Conservation (phyloP, 2,888 invertebrate genomes). For the Eupithecia insigniata region DNA sequence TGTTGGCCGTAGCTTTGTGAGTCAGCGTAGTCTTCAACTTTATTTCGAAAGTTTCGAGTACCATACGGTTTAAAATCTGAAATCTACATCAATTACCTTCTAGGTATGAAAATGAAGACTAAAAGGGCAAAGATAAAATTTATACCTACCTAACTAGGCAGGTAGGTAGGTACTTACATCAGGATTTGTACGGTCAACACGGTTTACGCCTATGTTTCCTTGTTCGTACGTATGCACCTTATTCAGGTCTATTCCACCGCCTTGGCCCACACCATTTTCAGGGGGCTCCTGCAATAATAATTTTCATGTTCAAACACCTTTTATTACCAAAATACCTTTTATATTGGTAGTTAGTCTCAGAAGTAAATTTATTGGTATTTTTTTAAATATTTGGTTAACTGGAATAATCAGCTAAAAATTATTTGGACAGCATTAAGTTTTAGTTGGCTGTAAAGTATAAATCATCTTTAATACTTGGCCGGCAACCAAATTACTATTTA, state of each 20-base stretch:
- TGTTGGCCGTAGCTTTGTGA: conserved; percentile 43
- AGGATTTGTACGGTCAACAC: conserved; percentile 38
- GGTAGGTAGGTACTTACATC: conserved; percentile 35
- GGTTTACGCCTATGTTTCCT: conserved; percentile 43
- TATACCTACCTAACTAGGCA: background rate
- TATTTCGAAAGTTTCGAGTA: conserved; percentile 49
- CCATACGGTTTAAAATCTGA: conserved; percentile 50
- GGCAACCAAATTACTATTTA: too few relatives aligned
- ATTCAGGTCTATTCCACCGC: conserved; percentile 42
- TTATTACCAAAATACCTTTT: background rate
- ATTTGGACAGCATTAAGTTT: too few relatives aligned
- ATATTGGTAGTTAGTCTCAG: background rate
- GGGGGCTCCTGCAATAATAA: conserved; percentile 13
- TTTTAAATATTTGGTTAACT: too few relatives aligned
- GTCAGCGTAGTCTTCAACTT: conserved; percentile 37
- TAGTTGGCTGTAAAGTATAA: too few relatives aligned
- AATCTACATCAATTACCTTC: conserved; percentile 45
- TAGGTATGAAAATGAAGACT: background rate
- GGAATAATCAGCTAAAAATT: too few relatives aligned
- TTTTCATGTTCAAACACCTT: background rate
- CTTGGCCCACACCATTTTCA: conserved; percentile 46
- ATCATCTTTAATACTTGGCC: too few relatives aligned
- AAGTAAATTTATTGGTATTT: too few relatives aligned
- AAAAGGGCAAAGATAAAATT: background rate
- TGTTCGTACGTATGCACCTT: conserved; percentile 48